Evolutionary conservation across 1,140 invertebrate species (phyloP).

Genomic region (Carcinoscorpius rotundicauda): DNA sequence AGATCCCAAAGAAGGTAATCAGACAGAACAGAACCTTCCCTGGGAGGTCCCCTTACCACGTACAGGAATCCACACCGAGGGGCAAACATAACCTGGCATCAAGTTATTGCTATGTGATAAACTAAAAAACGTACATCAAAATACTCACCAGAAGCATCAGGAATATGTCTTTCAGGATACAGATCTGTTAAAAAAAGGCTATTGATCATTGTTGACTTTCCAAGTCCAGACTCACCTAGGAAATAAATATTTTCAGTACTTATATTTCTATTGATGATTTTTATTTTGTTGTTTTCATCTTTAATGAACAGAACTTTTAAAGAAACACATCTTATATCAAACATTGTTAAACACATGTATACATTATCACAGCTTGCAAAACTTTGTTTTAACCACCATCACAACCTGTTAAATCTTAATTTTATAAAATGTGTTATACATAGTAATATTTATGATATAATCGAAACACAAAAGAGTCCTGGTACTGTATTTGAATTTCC

Average conservation of each 20-base stretch:
- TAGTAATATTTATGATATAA: no score
- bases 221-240: conserved; percentile 81
- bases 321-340: no score
- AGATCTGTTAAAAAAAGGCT: conserved; percentile 94
- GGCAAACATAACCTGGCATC: neutral
- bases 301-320: no score
- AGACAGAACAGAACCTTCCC: neutral
- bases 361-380: no score
- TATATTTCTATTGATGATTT: no score
- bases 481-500: no score
- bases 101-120: neutral
- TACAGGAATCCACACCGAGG: neutral
- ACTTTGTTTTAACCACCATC: no score
- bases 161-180: conserved; percentile 75
- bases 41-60: neutral
- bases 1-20: neutral
- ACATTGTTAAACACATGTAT: no score
- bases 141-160: conserved; percentile 61
- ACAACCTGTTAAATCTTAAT: no score
- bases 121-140: neutral
- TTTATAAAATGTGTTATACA: no score
- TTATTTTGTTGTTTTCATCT: no score
- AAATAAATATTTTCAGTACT: conserved; percentile 16
- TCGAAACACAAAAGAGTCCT: no score
- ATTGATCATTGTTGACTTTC: conserved; percentile 96